Base-by-base conservation (phyloP, 2,797 vertebrate species). In the Zalophus californianus region DNA sequence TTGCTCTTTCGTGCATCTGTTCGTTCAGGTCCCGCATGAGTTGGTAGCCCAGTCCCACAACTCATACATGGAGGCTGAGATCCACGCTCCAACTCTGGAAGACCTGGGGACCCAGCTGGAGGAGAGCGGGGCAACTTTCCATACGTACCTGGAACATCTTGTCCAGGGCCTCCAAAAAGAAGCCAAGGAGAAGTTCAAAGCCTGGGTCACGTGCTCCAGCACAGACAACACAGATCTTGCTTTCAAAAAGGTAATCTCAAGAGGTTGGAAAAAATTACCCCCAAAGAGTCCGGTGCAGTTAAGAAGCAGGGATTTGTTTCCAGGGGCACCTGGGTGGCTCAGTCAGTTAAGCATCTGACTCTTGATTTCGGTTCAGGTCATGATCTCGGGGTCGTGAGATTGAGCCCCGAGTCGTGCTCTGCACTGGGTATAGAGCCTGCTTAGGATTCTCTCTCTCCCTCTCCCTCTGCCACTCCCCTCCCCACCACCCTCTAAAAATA, bases 41-140 rank as follows among this genome's bases (percentile, higher is more conserved):
- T 99, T 99, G 99, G 99, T 99, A 91, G 99, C 99, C n/a, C 99
- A 99, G 97, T 99, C 99, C 1, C 99, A 99, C 82, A 99, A 99
- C 97, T 99, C 99, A 0, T 99, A 99, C 2, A 96, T 99, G 64
- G 99, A 99, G 84, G 99, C 99, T 6, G 99, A 99, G 97, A 98
- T 99, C 62, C 99, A 99, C n/a, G 99, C 99, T 4, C 99, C 99
- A 8, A 99, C 99, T 3, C 98, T 99, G 96, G 99, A 99, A 0
- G 99, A 99, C 96, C 98, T 99, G 41, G 99, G 99, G 91, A 99
- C 99, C 70, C 99, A 99, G 98, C 98, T 99, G 97, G 99, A 99
- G 86, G 99, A 99, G 83, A 99, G 99, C 20, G 98, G 98, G 66
- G 99, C 99, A 23, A 99, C 98, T 38, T 99, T 99, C 97, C 99